These are phyloP conservation scores for Grammomys dolichurus DNA, from an alignment of 2,113 vertebrate genomes.

Conservation along the genomic window DNA sequence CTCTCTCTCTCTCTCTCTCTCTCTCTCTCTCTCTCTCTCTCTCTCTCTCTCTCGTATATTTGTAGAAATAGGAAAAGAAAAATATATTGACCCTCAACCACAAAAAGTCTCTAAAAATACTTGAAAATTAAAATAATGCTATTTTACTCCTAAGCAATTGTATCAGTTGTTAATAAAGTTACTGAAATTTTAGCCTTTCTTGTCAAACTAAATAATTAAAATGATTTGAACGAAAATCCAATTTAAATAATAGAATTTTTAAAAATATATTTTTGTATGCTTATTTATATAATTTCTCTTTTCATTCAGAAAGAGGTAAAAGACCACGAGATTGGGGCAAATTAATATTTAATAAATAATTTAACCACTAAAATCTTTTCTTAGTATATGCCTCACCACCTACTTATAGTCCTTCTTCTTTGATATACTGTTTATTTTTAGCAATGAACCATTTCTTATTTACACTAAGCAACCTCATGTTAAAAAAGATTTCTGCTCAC, in stretches of 20 bases:
- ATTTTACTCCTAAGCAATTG: constrained; percentile 68
- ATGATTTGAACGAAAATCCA: constrained; percentile 64
- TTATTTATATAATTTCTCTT: constrained; percentile 2
- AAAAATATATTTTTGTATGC: neutral
- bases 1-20: neutral
- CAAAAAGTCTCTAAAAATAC: constrained; percentile 45
- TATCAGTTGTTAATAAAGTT: constrained; percentile 77
- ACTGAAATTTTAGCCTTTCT: constrained; percentile 76
- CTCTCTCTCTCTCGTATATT: neutral
- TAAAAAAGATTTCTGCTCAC: neutral
- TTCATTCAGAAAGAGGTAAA: neutral
- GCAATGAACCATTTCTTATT: neutral
- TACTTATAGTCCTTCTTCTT: neutral
- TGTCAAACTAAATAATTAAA: constrained; percentile 45
- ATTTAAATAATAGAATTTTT: constrained; percentile 62
- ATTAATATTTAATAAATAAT: neutral
- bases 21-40: no score
- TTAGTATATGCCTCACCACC: neutral
- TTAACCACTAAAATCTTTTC: neutral
- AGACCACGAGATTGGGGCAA: neutral
- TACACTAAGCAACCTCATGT: neutral
- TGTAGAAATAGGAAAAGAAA: neutral
- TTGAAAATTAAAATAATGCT: constrained; percentile 63
- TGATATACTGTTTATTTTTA: neutral
- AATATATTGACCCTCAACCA: neutral